Evolutionary conservation across 2,888 invertebrate species (phyloP).

Genomic region (Troilus luridus): DNA sequence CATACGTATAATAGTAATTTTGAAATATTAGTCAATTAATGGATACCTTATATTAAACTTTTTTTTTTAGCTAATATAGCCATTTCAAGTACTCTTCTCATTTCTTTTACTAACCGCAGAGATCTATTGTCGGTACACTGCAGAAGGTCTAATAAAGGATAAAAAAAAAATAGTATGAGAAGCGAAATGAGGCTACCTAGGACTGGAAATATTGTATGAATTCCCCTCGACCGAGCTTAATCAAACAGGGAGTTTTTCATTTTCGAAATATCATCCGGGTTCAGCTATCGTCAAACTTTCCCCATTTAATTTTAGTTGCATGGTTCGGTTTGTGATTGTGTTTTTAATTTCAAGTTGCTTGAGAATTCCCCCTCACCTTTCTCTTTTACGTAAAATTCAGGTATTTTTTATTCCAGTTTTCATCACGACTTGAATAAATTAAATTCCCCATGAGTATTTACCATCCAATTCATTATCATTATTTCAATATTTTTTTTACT

Average conservation of each 20-base stretch:
- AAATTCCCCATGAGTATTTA: too few relatives aligned
- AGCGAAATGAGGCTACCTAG: neutral
- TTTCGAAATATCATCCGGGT: slow-evolving; percentile 14
- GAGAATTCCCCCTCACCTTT: neutral
- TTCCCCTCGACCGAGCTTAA: neutral
- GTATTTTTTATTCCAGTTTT: neutral
- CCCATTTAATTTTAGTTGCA: slow-evolving; percentile 4
- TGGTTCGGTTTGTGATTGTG: neutral
- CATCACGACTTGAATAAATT: neutral
- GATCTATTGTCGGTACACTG: neutral
- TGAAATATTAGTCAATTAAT: too few relatives aligned
- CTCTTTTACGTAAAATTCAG: neutral
- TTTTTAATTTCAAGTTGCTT: slow-evolving; percentile 14
- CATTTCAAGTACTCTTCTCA: neutral
- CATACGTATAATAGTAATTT: too few relatives aligned
- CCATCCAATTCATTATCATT: too few relatives aligned
- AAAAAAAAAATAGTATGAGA: neutral
- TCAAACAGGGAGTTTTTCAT: slow-evolving; percentile 5
- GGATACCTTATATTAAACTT: too few relatives aligned
- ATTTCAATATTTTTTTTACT: too few relatives aligned
- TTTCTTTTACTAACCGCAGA: neutral
- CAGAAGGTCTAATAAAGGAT: neutral
- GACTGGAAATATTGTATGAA: neutral
- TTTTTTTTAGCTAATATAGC: too few relatives aligned
- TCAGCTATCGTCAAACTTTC: neutral